Base-by-base conservation (phyloP, 2,797 vertebrate genomes). In the Urocyon cinereoargenteus region DNA sequence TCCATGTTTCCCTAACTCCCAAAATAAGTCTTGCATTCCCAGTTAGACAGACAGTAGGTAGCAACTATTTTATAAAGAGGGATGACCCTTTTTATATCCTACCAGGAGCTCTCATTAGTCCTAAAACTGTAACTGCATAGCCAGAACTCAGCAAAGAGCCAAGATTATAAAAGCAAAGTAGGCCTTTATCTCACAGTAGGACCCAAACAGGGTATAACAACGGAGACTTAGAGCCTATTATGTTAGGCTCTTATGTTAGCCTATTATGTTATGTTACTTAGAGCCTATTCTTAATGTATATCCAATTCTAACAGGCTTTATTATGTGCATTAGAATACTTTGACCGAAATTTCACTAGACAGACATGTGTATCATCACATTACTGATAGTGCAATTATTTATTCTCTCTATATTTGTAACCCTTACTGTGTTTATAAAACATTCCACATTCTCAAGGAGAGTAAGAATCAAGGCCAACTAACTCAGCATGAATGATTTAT, bases 401-500 rank as follows among this genome's bases (percentile, higher is more conserved):
- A 79, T 82, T 86, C 59, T 24, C 11, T 90, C 21, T 66, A 36
- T 62, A 91, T 97, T 94, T 90, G 68, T 94, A 96, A 96, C 72
- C 90, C 64, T 78, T 88, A 66, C 53, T 9, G 34, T 95, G 89
- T 95, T 97, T 96, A 94, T 94, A 91, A 97, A 95, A 95, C 89
- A 94, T 53, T 45, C 88, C 57, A 90, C 40, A 62, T 91, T 96
- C 96, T 95, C 21, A 95, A 85, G 81, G 28, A 91, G 78, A 96
- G 51, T 5, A 57, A 86, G 73, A 92, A 73, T 68, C 66, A 78
- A 82, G 55, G 77, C 78, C 94, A 96, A 97, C 66, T 87, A 53
- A 92, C 92, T 95, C 45, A 83, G 49, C 79, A 61, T 55, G 86
- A 91, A 90, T 90, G 81, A 97, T 88, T 96, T 91, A 97, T 95